Conservation (phyloP, 2,888 invertebrate genomes). For the Microchrysa polita region DNA sequence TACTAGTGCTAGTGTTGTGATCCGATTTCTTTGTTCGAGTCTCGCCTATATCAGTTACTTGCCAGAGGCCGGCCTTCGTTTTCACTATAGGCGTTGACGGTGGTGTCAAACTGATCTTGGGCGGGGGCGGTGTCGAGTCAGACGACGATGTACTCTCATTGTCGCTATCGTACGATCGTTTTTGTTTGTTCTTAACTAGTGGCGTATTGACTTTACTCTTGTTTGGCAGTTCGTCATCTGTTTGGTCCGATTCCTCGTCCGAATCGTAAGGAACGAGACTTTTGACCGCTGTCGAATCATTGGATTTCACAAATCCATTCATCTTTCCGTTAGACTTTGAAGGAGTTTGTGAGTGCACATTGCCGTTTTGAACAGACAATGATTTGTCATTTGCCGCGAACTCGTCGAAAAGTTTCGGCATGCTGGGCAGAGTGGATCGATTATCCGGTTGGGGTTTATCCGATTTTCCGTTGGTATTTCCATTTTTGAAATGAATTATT, state of each 20-base stretch:
- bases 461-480: slow-evolving; percentile 23
- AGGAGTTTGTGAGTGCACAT: slow-evolving; percentile 46
- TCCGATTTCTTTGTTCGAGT: neutral
- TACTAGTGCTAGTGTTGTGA: slow-evolving; percentile 26
- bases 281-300: slow-evolving; percentile 50
- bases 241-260: slow-evolving; percentile 68
- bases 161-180: slow-evolving; percentile 51
- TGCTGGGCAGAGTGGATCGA: slow-evolving; percentile 60
- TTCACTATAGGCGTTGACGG: slow-evolving; percentile 62
- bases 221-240: slow-evolving; percentile 48
- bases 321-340: slow-evolving; percentile 44
- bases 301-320: slow-evolving; percentile 30
- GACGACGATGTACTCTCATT: slow-evolving; percentile 31
- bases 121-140: slow-evolving; percentile 10
- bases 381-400: neutral
- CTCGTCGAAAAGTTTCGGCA: slow-evolving; percentile 58
- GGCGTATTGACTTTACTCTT: slow-evolving; percentile 18
- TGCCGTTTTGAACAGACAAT: neutral
- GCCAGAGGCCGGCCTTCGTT: slow-evolving; percentile 62
- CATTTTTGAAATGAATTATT: slow-evolving; percentile 66
- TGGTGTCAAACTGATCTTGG: slow-evolving; percentile 53
- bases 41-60: slow-evolving; percentile 57
- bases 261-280: slow-evolving; percentile 71
- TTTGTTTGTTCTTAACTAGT: slow-evolving; percentile 1
- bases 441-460: slow-evolving; percentile 12